A percentile compares a stretch with the other conserved stretches of the same genome.
phyloP scores from a whole-genome alignment of 2,113 vertebrate genomes.

The Callipepla squamata region DNA sequence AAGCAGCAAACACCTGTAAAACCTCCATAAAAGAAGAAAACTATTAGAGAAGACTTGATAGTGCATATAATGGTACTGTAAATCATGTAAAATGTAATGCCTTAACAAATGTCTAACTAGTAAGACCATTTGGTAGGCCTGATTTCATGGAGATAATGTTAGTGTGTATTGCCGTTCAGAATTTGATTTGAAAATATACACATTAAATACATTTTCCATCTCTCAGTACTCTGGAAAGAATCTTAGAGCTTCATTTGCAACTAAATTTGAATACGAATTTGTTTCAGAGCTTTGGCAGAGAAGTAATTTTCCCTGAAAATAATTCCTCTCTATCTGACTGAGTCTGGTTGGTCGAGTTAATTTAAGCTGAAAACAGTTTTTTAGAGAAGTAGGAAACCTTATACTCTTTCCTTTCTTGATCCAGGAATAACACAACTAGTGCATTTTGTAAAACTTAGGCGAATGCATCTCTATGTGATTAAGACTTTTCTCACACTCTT shows the following conservation, averaged over 20 bases:
- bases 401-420: not conserved
- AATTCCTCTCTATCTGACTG: conserved; percentile 2
- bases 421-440: conserved; percentile 12
- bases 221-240: not conserved
- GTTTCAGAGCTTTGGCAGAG: conserved; percentile 2
- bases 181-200: not conserved
- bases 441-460: not conserved
- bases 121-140: not conserved
- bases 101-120: not conserved
- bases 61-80: not conserved
- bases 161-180: not conserved
- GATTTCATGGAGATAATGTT: not conserved
- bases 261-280: conserved; percentile 20
- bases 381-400: not conserved
- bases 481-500: not conserved
- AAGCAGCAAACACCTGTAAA: not conserved
- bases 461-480: not conserved
- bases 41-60: not conserved
- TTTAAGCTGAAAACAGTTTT: conserved; percentile 8
- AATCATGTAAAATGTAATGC: not conserved
- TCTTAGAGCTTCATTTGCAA: not conserved
- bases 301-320: conserved; percentile 24
- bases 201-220: not conserved
- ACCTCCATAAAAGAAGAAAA: not conserved
- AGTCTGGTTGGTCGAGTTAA: not conserved